Evolutionary conservation across 2,797 vertebrate genomes (phyloP).

Genomic region (Arvicola amphibius): DNA sequence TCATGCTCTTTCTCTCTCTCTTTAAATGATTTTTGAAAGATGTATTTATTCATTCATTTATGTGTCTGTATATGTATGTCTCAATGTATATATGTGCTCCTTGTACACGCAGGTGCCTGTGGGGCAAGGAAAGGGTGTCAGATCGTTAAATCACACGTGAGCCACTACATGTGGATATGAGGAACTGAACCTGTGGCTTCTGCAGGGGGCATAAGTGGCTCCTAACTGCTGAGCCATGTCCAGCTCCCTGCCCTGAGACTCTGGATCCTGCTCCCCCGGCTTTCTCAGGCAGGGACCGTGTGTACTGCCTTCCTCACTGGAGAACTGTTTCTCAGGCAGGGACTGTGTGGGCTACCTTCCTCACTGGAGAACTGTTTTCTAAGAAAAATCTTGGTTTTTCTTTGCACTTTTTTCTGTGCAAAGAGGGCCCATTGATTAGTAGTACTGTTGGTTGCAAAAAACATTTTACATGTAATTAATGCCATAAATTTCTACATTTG

Average conservation of each 20-base stretch:
- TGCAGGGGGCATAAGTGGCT: not conserved
- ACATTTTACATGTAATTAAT: not conserved
- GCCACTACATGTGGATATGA: not conserved
- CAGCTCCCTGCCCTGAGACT: not conserved
- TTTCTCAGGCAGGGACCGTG: not conserved
- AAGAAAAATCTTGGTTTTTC: not conserved
- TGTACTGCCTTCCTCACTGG: not conserved
- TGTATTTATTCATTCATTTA: not conserved
- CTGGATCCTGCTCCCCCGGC: not conserved
- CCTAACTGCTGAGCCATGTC: not conserved
- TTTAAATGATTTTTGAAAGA: not conserved
- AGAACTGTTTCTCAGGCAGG: not conserved
- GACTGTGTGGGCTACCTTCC: not conserved
- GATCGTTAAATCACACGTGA: not conserved
- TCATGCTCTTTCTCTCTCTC: not conserved
- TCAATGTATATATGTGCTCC: not conserved
- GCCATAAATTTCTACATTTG: not conserved
- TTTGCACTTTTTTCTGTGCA: not conserved
- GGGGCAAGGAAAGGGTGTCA: not conserved
- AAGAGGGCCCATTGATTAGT: not conserved
- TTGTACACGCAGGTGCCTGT: not conserved
- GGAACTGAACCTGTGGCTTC: not conserved
- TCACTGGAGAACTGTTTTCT: not conserved
- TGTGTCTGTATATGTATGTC: not conserved
- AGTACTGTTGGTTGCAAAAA: not conserved